These are phyloP conservation scores for Formica selysi DNA, from an alignment of 1,140 invertebrate species.

Conservation along the genomic window DNA sequence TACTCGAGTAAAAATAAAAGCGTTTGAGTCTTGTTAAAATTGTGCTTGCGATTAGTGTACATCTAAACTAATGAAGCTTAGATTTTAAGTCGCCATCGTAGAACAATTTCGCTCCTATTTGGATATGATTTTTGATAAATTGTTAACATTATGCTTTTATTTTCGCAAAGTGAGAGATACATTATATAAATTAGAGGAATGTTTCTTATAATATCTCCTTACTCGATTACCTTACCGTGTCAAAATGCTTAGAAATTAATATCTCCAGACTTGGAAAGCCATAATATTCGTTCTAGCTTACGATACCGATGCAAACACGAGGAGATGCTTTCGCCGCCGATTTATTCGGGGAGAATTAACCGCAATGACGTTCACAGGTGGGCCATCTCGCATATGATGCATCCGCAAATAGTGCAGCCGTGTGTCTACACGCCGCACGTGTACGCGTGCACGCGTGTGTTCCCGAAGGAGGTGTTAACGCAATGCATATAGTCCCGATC, in stretches of 20 bases:
- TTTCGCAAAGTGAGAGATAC: neutral
- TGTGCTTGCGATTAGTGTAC: neutral
- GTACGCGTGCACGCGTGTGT: conserved; percentile 36
- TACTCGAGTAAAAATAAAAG: conserved; percentile 17
- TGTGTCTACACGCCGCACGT: conserved; percentile 48
- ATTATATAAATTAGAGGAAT: neutral
- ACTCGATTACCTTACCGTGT: neutral
- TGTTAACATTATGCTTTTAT: neutral
- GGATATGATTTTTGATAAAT: neutral
- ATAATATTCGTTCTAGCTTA: neutral
- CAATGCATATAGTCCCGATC: conserved; percentile 38
- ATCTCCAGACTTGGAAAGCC: neutral
- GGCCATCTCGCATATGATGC: conserved; percentile 50
- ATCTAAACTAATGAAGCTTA: conserved; percentile 22
- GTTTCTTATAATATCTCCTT: no score
- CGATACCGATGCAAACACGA: neutral
- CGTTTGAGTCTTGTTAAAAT: neutral
- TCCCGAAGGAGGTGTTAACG: conserved; percentile 59
- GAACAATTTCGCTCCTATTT: neutral
- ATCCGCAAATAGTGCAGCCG: conserved; percentile 53
- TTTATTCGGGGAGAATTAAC: conserved; percentile 60
- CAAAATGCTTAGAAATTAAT: neutral
- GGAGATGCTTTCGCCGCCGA: neutral
- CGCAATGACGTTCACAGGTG: conserved; percentile 57
- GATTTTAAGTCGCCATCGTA: neutral